A percentile compares a stretch with the other conserved stretches of the same genome.
phyloP scores from a whole-genome alignment of 2,888 invertebrate species.

The Drosophila imparisetae region DNA sequence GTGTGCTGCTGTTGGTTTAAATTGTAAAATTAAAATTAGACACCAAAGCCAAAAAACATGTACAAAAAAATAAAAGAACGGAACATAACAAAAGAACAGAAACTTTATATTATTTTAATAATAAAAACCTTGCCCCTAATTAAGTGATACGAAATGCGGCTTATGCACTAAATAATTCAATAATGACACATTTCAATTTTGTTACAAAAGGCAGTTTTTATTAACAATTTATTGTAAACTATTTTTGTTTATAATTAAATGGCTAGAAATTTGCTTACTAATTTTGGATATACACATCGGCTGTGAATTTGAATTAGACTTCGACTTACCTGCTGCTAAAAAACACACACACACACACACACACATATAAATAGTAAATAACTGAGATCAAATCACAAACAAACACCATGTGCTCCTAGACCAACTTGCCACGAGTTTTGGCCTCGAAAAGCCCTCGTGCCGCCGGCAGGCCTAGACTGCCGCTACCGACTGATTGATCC shows the following conservation, averaged over 20 bases:
- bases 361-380: constrained; percentile 10
- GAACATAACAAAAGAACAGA: constrained; percentile 37
- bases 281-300: constrained; percentile 18
- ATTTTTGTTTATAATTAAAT: constrained; percentile 9
- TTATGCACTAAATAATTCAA: constrained; percentile 67
- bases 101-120: constrained; percentile 17
- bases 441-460: constrained; percentile 54
- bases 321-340: constrained; percentile 55
- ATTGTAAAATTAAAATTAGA: constrained; percentile 34
- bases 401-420: constrained; percentile 9
- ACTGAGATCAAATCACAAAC: constrained; percentile 57
- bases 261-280: constrained; percentile 25
- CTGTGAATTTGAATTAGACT: constrained; percentile 8
- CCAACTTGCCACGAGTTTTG: constrained; percentile 31
- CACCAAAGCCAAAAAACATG: constrained; percentile 57
- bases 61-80: constrained; percentile 23
- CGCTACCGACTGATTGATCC: constrained; percentile 32
- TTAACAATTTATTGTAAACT: constrained; percentile 52
- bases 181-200: constrained; percentile 78
- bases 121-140: constrained; percentile 59
- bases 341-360: constrained; percentile 3
- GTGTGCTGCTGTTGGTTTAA: constrained; percentile 37
- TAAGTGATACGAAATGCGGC: constrained; percentile 31
- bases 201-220: constrained; percentile 70
- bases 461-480: neutral